phyloP scores from a whole-genome alignment of 1,140 invertebrate species.

The Trichomalopsis sarcophagae region DNA sequence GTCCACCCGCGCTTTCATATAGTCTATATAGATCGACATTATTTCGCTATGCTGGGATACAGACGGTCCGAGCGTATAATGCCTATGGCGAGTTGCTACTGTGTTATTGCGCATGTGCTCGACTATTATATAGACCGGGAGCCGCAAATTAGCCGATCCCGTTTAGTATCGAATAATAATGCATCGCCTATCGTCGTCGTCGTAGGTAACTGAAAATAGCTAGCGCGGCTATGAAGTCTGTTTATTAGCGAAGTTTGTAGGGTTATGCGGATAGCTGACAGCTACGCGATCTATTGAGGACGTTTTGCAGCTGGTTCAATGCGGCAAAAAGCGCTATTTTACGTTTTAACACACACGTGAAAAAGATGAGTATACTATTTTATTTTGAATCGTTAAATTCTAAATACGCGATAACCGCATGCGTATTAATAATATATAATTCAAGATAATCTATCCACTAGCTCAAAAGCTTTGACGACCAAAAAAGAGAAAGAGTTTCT shows the following conservation, averaged over 20 bases:
- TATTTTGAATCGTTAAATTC: no score
- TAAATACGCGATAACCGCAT: no score
- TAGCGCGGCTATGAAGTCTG: neutral
- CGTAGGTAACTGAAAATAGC: neutral
- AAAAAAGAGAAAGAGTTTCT: neutral
- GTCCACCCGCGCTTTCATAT: neutral
- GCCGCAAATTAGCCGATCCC: neutral
- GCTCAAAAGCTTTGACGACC: neutral
- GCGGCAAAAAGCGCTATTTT: no score
- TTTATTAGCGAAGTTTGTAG: neutral
- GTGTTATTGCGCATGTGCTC: neutral
- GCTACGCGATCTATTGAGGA: neutral
- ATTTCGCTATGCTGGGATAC: neutral
- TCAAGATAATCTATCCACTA: neutral
- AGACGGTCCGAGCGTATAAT: neutral
- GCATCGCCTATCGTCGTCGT: neutral
- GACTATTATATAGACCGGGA: neutral
- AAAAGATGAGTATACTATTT: no score
- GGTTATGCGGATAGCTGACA: neutral
- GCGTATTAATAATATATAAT: neutral
- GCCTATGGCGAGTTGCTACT: neutral
- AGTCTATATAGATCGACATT: neutral
- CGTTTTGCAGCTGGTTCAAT: no score
- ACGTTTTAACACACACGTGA: no score
- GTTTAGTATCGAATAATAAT: slow-evolving; percentile 1